Evolutionary conservation across 2,797 vertebrate genomes (phyloP).

Genomic region (Fistularia commersonii): DNA sequence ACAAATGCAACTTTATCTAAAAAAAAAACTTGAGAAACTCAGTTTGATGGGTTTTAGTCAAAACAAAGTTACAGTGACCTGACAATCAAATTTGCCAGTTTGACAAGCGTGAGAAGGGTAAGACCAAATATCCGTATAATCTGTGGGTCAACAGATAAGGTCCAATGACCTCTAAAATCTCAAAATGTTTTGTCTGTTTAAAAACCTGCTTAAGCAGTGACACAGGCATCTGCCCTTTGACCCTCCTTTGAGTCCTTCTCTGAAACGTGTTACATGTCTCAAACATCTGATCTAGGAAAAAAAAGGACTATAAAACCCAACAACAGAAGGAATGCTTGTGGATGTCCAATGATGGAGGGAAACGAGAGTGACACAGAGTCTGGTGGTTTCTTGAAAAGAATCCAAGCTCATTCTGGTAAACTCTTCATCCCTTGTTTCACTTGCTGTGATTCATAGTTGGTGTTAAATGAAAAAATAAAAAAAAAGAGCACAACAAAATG

Average conservation of each 20-base stretch:
- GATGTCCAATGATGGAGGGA: slow-evolving; percentile 42
- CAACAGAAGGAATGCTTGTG: slow-evolving; percentile 29
- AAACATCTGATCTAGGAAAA: slow-evolving; percentile 25
- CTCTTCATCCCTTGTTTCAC: slow-evolving; percentile 18
- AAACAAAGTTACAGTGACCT: slow-evolving; percentile 28
- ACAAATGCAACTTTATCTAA: not conserved
- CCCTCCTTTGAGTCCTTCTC: slow-evolving; percentile 1
- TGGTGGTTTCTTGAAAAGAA: slow-evolving; percentile 56
- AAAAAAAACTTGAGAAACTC: slow-evolving; percentile 1
- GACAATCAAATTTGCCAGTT: slow-evolving; percentile 12
- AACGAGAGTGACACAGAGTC: slow-evolving; percentile 52
- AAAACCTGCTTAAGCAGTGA: slow-evolving; percentile 2
- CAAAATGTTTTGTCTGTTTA: not conserved
- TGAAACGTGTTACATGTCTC: slow-evolving; percentile 9
- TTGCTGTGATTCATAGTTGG: slow-evolving; percentile 24
- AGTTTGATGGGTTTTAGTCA: slow-evolving; percentile 7
- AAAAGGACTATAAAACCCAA: slow-evolving; percentile 42
- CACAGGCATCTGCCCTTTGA: slow-evolving; percentile 9
- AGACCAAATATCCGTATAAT: slow-evolving; percentile 35
- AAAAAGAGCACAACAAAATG: slow-evolving; percentile 40
- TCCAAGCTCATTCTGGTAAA: slow-evolving; percentile 27
- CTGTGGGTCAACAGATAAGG: slow-evolving; percentile 11
- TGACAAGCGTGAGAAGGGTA: slow-evolving; percentile 7
- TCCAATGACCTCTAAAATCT: slow-evolving; percentile 11
- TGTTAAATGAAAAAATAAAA: slow-evolving; percentile 20